Conservation (phyloP, 2,888 invertebrate species). For the Phlogophora meticulosa region DNA sequence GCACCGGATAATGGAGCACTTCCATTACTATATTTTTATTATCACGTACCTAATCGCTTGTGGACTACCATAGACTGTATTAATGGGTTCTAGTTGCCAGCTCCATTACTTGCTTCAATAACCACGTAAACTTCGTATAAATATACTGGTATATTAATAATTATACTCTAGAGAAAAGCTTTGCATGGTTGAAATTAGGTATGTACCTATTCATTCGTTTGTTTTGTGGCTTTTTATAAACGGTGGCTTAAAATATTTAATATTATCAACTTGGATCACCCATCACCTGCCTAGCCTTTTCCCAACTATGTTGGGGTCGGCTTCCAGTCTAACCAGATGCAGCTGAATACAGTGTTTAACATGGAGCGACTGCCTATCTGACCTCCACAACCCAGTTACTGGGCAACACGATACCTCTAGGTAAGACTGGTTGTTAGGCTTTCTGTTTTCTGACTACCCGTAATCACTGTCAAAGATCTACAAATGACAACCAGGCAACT, state of each 20-base stretch:
- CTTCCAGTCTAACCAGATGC: too few relatives aligned
- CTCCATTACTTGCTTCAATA: conserved; percentile 20
- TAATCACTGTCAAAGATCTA: too few relatives aligned
- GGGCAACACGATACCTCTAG: too few relatives aligned
- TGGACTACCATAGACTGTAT: conserved; percentile 19
- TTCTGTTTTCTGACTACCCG: too few relatives aligned
- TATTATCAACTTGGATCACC: conserved; percentile 26
- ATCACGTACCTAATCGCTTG: conserved; percentile 35
- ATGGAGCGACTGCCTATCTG: too few relatives aligned
- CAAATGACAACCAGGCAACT: too few relatives aligned
- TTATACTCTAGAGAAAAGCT: background rate
- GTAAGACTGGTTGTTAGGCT: too few relatives aligned
- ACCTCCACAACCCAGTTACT: too few relatives aligned
- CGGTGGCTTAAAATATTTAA: conserved; percentile 38
- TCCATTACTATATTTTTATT: conserved; percentile 40
- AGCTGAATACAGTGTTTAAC: too few relatives aligned
- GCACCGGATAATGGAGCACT: conserved; percentile 43
- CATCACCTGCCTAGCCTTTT: too few relatives aligned
- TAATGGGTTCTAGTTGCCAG: conserved; percentile 29
- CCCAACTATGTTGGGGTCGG: too few relatives aligned
- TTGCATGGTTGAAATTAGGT: background rate
- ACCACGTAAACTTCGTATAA: background rate
- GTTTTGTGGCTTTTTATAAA: conserved; percentile 17
- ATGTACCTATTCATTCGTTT: conserved; percentile 3
- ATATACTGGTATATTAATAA: background rate